Evolutionary conservation across 1,140 invertebrate species (phyloP).

Genomic region (Radopholus similis): DNA sequence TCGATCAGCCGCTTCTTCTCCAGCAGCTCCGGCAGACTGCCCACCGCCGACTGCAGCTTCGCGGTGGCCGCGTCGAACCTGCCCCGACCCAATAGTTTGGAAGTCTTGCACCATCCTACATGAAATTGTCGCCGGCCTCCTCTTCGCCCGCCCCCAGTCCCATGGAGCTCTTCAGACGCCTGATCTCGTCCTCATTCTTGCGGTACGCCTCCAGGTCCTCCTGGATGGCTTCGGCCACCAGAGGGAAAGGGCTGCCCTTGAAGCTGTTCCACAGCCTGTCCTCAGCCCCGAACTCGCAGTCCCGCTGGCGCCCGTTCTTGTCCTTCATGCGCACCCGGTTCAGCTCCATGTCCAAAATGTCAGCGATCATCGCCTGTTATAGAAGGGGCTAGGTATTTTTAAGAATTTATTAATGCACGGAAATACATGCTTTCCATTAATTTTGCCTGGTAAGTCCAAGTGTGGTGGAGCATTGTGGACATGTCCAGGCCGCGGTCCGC

Average conservation of each 20-base stretch:
- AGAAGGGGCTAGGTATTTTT: no score
- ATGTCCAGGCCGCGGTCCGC: conserved; percentile 92
- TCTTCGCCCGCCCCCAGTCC: not conserved
- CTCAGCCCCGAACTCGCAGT: conserved; percentile 89
- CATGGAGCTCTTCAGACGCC: conserved; percentile 72
- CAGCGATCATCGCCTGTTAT: conserved; percentile 79
- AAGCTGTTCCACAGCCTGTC: conserved; percentile 62
- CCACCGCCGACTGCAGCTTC: conserved; percentile 77
- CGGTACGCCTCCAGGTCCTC: conserved; percentile 90
- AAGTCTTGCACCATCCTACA: not conserved
- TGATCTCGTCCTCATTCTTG: conserved; percentile 91
- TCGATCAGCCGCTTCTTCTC: conserved; percentile 96
- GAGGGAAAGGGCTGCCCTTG: conserved; percentile 80
- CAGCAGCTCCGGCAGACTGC: conserved; percentile 85
- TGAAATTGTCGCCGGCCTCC: conserved; percentile 10
- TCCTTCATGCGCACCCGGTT: conserved; percentile 82
- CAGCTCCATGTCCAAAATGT: conserved; percentile 71
- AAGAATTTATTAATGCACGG: no score
- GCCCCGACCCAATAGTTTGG: conserved; percentile 62
- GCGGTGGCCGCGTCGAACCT: conserved; percentile 78
- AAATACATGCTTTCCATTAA: no score
- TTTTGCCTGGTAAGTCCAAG: conserved; percentile 99
- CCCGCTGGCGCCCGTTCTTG: conserved; percentile 68
- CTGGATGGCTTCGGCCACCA: conserved; percentile 94
- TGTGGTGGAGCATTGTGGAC: conserved; percentile 94